Evolutionary conservation across 2,797 vertebrate genomes (phyloP), one percentile per base, ranked within the genome.

Genomic region (Ceyx erithaca): DNA sequence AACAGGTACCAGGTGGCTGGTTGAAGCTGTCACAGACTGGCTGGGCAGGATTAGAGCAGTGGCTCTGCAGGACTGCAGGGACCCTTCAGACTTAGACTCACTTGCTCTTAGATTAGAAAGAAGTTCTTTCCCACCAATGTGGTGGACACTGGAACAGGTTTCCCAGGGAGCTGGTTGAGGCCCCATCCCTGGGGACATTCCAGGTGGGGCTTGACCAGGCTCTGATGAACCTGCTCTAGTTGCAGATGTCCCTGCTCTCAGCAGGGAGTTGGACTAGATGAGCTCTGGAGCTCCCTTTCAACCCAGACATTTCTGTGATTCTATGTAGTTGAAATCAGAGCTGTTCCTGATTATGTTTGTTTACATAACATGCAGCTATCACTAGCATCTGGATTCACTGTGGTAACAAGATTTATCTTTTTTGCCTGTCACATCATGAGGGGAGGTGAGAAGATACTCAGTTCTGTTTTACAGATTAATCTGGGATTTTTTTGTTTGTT

Each of bases 11-110:
- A 77, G 64, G 58, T 91, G 92, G 64, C 49, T 82, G 0, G 0
- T 64, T 87, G 41, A 93, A 85, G 61, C 52, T 73, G 28, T 61
- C 92, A 71, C 70, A 54, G 85, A 59, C 75, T 94, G 86, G 79
- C 67, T 1, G 9, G 57, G 55, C 89, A 51, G 57, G 83, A 69
- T 81, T 13, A 58, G 54, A 68, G 51, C 35, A 41, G 51, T 88
- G 84, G 72, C 67, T 76, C 15, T 49, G 63, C 67, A 63, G 61
- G 33, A 25, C 2, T 57, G 26, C n/a, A 58, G 37, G 64, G 43
- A 28, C 2, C 0, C 33, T 69, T 70, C 49, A 63, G 71, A 37
- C 43, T 59, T 43, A 10, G 12, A 58, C 28, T 54, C 37, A 40
- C 37, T 14, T 40, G 37, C 37, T 40, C 14, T 40, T 40, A 40